Evolutionary conservation across 2,888 invertebrate genomes (phyloP).

Genomic region (Calephelis perditalis): DNA sequence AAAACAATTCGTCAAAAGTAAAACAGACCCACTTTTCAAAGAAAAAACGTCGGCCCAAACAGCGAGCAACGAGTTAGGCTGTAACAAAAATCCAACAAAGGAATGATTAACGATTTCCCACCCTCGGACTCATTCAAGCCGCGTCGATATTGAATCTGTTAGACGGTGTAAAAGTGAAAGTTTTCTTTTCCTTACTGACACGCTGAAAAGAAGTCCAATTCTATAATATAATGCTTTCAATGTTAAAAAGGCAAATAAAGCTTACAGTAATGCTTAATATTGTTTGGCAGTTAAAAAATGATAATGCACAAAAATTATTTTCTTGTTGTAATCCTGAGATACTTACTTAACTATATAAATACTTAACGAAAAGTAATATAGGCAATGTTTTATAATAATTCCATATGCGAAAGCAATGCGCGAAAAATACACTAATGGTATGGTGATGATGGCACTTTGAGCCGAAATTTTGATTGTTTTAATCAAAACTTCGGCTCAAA

Average conservation of each 20-base stretch:
- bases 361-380: no score
- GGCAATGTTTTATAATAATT: no score
- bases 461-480: no score
- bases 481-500: no score
- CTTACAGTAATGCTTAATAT: background rate
- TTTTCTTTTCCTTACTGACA: slow-evolving; percentile 61
- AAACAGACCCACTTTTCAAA: slow-evolving; percentile 64
- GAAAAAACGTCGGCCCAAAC: slow-evolving; percentile 72
- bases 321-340: no score
- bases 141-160: slow-evolving; percentile 77
- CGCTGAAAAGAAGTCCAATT: slow-evolving; percentile 31
- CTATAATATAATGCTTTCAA: background rate
- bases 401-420: no score
- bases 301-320: no score
- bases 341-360: no score
- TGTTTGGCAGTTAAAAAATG: background rate
- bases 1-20: slow-evolving; percentile 73
- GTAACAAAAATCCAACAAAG: slow-evolving; percentile 78
- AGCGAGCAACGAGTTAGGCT: slow-evolving; percentile 76
- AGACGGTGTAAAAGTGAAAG: slow-evolving; percentile 75
- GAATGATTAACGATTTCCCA: slow-evolving; percentile 77
- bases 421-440: no score
- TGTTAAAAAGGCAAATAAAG: background rate
- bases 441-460: no score
- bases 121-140: slow-evolving; percentile 73